Percentiles rank a stretch among this genome's conserved stretches.
These are phyloP conservation scores for Idaea straminata DNA, from an alignment of 2,888 invertebrate species.

Conservation along the genomic window DNA sequence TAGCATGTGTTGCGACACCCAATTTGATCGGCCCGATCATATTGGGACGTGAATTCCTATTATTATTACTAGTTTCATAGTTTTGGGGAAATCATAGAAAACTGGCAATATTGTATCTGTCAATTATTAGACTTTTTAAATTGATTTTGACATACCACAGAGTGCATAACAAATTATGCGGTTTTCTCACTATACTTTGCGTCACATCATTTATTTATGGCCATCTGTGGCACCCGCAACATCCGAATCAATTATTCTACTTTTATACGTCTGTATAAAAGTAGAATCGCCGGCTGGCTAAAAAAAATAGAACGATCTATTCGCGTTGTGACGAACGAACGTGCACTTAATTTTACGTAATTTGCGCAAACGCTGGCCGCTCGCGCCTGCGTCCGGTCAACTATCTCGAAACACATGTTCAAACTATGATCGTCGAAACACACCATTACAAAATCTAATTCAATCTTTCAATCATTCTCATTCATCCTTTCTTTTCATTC, in stretches of 20 bases:
- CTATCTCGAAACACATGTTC: neutral
- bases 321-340: no score
- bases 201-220: neutral
- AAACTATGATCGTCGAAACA: neutral
- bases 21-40: no score
- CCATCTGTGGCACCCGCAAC: neutral
- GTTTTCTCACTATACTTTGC: no score
- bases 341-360: no score
- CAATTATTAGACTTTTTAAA: neutral
- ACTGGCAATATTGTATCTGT: neutral
- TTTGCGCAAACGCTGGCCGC: no score
- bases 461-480: neutral
- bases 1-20: no score
- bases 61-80: neutral
- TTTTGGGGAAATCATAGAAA: neutral
- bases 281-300: no score
- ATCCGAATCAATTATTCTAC: neutral
- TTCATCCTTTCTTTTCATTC: neutral
- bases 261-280: no score
- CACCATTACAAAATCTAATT: neutral
- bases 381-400: no score
- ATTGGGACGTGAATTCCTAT: no score
- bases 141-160: conserved; percentile 1
- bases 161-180: neutral
- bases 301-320: no score